Evolutionary conservation across 2,113 vertebrate genomes (phyloP).

Genomic region (Mellivora capensis): DNA sequence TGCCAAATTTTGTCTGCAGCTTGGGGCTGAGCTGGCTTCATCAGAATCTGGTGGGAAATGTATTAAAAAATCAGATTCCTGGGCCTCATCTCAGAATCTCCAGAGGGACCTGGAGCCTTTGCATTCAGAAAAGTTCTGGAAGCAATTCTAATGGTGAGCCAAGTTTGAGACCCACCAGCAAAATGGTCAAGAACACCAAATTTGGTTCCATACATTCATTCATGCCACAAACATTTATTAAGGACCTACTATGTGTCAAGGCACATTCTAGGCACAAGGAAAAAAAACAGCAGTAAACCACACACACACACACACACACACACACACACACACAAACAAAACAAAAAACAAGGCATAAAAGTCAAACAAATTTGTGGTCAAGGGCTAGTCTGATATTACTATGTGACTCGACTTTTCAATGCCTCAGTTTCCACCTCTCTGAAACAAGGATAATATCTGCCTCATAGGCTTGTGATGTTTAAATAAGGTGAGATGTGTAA

Average conservation of each 20-base stretch:
- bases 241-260: not conserved
- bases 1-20: slow-evolving; percentile 11
- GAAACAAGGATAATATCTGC: not conserved
- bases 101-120: not conserved
- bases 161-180: not conserved
- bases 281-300: not conserved
- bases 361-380: not conserved
- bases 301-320: no score
- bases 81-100: not conserved
- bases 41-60: not conserved
- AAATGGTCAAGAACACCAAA: not conserved
- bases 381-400: not conserved
- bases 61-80: slow-evolving; percentile 18
- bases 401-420: not conserved
- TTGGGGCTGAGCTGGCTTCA: not conserved
- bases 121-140: not conserved
- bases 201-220: not conserved
- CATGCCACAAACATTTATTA: not conserved
- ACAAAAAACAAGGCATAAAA: not conserved
- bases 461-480: not conserved
- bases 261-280: not conserved
- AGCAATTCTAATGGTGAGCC: not conserved
- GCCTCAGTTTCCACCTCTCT: not conserved
- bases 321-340: no score
- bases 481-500: not conserved